Conservation (phyloP, 2,797 vertebrate genomes). For the Loris lydekkerianus region DNA sequence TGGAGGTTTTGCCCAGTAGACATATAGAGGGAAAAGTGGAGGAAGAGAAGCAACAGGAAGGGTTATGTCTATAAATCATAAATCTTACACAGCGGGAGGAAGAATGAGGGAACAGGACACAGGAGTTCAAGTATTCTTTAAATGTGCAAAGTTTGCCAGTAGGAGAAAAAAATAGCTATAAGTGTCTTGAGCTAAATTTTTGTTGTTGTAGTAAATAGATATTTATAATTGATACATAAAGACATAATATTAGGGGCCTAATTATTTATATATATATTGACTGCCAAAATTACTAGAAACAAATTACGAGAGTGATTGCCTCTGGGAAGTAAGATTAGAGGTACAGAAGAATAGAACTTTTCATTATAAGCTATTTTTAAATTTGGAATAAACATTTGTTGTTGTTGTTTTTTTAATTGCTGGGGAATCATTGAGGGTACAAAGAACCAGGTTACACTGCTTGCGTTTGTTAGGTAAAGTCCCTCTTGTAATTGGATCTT, state of each 20-base stretch:
- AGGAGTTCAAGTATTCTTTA: background rate
- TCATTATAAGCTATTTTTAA: background rate
- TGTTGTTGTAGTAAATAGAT: constrained; percentile 1
- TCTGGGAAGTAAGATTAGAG: background rate
- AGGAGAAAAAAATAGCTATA: background rate
- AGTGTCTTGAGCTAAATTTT: background rate
- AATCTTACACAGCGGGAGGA: background rate
- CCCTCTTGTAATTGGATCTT: too few species aligned
- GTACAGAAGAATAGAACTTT: background rate
- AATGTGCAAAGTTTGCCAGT: background rate
- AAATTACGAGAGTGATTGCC: background rate
- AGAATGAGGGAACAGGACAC: background rate
- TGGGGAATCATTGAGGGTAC: too few species aligned
- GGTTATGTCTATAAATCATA: background rate
- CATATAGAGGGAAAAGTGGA: background rate
- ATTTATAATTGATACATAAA: background rate
- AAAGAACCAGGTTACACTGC: too few species aligned
- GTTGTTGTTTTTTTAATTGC: background rate
- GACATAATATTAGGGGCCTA: background rate
- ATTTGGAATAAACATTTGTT: background rate
- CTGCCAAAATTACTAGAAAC: constrained; percentile 7
- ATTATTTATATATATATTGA: background rate
- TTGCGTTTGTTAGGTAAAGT: too few species aligned
- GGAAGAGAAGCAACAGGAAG: constrained; percentile 2
- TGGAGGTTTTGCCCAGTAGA: background rate